A percentile compares a stretch with the other conserved stretches of the same genome.
These are phyloP conservation scores for Gymnosoma rotundatum DNA, from an alignment of 2,888 invertebrate species.

Conservation along the genomic window DNA sequence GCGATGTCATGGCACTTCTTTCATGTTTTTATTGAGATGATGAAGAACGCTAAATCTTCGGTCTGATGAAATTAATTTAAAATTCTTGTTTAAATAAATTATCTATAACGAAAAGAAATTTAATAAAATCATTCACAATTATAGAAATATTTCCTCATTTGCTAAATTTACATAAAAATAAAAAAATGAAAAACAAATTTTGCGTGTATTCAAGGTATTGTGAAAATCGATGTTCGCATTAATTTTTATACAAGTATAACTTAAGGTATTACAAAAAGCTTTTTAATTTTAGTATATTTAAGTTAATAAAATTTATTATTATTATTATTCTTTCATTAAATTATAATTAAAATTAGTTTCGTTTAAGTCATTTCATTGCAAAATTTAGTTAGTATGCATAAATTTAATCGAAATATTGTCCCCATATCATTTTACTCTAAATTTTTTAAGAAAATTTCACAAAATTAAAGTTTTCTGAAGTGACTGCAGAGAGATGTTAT, in stretches of 20 bases:
- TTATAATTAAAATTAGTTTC: too few relatives aligned
- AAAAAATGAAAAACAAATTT: constrained; percentile 4
- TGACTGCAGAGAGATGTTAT: too few relatives aligned
- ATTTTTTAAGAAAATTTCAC: too few relatives aligned
- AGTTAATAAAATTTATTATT: too few relatives aligned
- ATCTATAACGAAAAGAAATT: constrained; percentile 75
- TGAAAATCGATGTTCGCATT: constrained; percentile 67
- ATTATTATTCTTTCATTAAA: too few relatives aligned
- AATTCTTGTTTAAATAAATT: constrained; percentile 77
- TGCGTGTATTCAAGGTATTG: constrained; percentile 61
- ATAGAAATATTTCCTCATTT: constrained; percentile 51
- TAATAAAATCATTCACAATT: constrained; percentile 74
- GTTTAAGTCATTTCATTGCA: too few relatives aligned
- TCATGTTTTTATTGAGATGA: constrained; percentile 61
- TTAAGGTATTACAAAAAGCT: constrained; percentile 57
- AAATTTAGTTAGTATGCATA: too few relatives aligned
- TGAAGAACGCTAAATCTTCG: constrained; percentile 76
- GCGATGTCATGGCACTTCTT: constrained; percentile 39
- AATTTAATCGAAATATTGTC: too few relatives aligned
- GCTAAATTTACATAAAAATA: not conserved
- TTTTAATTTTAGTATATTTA: not conserved
- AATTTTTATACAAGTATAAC: constrained; percentile 57
- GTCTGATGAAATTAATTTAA: constrained; percentile 81
- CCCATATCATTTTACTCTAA: too few relatives aligned
- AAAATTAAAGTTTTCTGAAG: too few relatives aligned